Percentiles rank a stretch among this genome's conserved stretches.
phyloP scores from a whole-genome alignment of 1,140 invertebrate species.

The Muscidifurax raptorellus region DNA sequence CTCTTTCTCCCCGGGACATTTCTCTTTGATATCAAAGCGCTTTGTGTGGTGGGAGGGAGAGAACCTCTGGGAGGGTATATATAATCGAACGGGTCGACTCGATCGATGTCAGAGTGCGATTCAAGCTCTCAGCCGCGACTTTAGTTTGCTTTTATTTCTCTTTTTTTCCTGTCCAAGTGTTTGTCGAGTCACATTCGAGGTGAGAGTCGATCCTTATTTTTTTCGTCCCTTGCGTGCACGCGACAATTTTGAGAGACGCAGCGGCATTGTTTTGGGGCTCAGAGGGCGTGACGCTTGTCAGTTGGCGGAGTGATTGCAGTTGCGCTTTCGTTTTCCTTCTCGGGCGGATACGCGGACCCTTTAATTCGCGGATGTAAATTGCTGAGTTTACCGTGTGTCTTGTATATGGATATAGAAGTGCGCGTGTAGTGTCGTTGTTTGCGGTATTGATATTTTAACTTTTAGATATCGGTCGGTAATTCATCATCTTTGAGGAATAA shows the following conservation, averaged over 20 bases:
- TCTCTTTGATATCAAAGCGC: background rate
- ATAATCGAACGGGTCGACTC: constrained; percentile 16
- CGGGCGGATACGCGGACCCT: background rate
- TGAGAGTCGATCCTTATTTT: background rate
- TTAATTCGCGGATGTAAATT: background rate
- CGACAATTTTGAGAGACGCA: background rate
- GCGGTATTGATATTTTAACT: too few relatives aligned
- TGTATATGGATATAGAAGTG: background rate
- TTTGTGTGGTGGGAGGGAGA: background rate
- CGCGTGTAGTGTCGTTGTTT: background rate
- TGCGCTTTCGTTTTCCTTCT: background rate
- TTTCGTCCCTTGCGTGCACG: background rate
- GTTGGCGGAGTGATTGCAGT: background rate
- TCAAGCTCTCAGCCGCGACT: background rate
- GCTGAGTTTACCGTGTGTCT: too few relatives aligned
- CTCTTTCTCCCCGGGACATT: background rate
- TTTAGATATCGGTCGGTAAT: too few relatives aligned
- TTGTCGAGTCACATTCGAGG: background rate
- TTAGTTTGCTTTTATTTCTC: too few relatives aligned
- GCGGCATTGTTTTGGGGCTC: background rate
- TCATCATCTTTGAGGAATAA: too few relatives aligned
- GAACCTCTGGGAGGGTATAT: background rate
- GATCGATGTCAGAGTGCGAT: constrained; percentile 35
- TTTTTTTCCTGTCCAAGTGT: background rate
- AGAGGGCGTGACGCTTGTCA: background rate